phyloP scores from a whole-genome alignment of 2,797 vertebrate species.

The Pitangus sulphuratus region DNA sequence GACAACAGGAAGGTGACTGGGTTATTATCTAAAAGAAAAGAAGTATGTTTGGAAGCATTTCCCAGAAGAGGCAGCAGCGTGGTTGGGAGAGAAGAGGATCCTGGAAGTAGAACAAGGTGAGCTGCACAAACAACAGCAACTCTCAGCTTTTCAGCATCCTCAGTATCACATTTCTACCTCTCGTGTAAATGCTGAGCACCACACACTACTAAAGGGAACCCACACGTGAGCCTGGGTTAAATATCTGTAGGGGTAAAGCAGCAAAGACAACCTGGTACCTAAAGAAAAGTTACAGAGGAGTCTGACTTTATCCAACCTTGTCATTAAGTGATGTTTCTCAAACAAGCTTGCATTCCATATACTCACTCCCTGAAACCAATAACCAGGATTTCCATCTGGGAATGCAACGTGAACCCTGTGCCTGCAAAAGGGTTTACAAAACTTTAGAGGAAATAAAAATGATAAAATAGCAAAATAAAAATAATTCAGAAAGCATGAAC shows the following conservation, averaged over 20 bases:
- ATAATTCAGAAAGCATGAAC: neutral
- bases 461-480: neutral
- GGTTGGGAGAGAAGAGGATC: neutral
- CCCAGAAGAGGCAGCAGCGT: neutral
- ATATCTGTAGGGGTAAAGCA: neutral
- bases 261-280: neutral
- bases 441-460: neutral
- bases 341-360: neutral
- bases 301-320: neutral
- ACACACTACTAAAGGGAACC: neutral
- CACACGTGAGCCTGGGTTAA: neutral
- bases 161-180: neutral
- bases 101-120: neutral
- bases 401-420: neutral
- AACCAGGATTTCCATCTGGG: neutral
- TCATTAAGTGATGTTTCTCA: neutral
- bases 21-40: neutral
- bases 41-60: neutral
- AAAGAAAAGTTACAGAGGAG: neutral
- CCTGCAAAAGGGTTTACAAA: neutral
- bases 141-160: neutral
- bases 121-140: neutral
- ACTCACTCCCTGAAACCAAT: neutral
- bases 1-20: neutral
- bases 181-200: neutral